Evolutionary conservation across 2,888 invertebrate genomes (phyloP).

Genomic region (Torymus auratus): DNA sequence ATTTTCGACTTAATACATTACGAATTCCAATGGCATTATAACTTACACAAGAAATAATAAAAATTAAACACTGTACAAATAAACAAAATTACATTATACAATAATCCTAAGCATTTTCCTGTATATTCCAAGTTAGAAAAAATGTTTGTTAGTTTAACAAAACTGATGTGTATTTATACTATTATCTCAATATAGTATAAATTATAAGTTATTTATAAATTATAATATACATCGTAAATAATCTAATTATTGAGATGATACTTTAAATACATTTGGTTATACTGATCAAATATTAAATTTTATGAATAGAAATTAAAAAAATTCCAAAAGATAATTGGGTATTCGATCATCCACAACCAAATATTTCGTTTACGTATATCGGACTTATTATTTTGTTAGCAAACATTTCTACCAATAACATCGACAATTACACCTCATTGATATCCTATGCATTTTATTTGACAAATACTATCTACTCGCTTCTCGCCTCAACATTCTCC

Average conservation of each 20-base stretch:
- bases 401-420: no score
- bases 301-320: background rate
- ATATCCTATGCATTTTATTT: no score
- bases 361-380: no score
- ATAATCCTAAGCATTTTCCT: constrained; percentile 4
- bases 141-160: no score
- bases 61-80: constrained; percentile 6
- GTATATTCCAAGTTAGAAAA: background rate
- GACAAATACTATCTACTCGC: constrained; percentile 51
- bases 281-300: no score
- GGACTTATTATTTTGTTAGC: no score
- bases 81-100: background rate
- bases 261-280: background rate
- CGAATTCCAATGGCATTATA: constrained; percentile 15
- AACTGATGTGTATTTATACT: no score
- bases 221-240: no score
- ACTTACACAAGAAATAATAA: background rate
- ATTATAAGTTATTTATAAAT: background rate
- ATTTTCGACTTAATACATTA: background rate
- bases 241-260: background rate
- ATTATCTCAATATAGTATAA: no score
- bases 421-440: no score
- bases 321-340: no score
- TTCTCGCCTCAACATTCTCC: constrained; percentile 75
- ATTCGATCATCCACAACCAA: no score